Evolutionary conservation across 2,113 vertebrate species (phyloP).

Genomic region (Porphyrio hochstetteri): DNA sequence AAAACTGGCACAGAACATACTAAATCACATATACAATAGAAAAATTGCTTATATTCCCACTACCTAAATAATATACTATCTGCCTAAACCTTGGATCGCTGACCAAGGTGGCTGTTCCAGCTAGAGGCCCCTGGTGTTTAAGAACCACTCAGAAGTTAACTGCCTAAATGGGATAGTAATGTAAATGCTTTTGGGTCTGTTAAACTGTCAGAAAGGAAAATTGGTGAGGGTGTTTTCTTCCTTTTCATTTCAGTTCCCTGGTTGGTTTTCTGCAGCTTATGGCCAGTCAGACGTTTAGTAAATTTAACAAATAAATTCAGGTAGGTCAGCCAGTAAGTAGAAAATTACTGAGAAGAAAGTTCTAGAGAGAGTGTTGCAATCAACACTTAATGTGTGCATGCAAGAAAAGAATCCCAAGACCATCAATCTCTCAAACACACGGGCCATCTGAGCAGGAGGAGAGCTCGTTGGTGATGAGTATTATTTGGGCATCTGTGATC

Average conservation of each 20-base stretch:
- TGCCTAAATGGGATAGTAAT: not conserved
- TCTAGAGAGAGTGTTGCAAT: not conserved
- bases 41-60: not conserved
- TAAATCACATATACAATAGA: not conserved
- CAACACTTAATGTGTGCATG: not conserved
- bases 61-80: not conserved
- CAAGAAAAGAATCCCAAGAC: not conserved
- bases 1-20: constrained; percentile 21
- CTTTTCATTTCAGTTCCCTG: not conserved
- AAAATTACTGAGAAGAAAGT: not conserved
- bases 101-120: not conserved
- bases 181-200: not conserved
- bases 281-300: not conserved
- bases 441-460: not conserved
- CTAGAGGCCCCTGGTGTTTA: not conserved
- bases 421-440: not conserved
- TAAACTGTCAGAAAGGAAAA: constrained; percentile 14
- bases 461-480: not conserved
- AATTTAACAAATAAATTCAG: constrained; percentile 15
- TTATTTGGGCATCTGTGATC: not conserved
- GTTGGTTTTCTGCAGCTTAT: not conserved
- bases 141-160: not conserved
- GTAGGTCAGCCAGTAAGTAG: not conserved
- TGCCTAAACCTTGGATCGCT: not conserved
- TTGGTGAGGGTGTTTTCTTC: not conserved